Percentiles rank a stretch among this genome's conserved stretches.
These are phyloP conservation scores for Carcinoscorpius rotundicauda DNA, from an alignment of 1,140 invertebrate genomes.

Conservation along the genomic window DNA sequence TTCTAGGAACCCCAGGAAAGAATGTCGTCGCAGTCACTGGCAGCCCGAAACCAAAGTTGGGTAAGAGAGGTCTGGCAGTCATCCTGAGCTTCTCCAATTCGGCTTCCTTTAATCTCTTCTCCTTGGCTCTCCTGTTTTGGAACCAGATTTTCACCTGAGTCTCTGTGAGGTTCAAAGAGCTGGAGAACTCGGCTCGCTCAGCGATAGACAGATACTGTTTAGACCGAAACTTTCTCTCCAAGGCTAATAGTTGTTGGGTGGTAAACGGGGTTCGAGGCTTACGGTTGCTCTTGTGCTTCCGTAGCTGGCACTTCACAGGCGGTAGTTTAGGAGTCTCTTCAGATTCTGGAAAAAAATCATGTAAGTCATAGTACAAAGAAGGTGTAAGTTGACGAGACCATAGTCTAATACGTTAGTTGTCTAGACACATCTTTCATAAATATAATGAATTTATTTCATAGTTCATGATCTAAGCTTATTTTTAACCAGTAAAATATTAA, in stretches of 20 bases:
- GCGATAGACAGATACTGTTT: constrained; percentile 95
- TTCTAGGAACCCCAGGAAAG: constrained; percentile 10
- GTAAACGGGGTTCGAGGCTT: constrained; percentile 97
- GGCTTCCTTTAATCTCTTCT: constrained; percentile 35
- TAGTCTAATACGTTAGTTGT: not conserved
- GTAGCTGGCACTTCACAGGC: constrained; percentile 70
- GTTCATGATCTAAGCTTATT: not conserved
- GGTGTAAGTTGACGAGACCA: not conserved
- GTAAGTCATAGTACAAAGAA: not conserved
- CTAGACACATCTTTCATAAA: not conserved
- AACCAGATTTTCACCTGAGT: constrained; percentile 46
- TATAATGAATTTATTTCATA: not conserved
- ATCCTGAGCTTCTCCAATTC: constrained; percentile 37
- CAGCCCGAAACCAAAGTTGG: constrained; percentile 7
- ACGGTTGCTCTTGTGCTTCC: constrained; percentile 91
- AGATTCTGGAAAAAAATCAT: constrained; percentile 13
- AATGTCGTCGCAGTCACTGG: constrained; percentile 4
- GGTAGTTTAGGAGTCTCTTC: constrained; percentile 29
- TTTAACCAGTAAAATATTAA: not conserved
- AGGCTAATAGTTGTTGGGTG: constrained; percentile 80
- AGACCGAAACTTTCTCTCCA: constrained; percentile 92
- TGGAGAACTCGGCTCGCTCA: constrained; percentile 90
- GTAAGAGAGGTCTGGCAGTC: constrained; percentile 20
- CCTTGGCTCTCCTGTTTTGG: constrained; percentile 45
- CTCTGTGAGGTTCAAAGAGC: constrained; percentile 82